Conservation (phyloP, 2,888 invertebrate genomes). For the Pammene aurita region DNA sequence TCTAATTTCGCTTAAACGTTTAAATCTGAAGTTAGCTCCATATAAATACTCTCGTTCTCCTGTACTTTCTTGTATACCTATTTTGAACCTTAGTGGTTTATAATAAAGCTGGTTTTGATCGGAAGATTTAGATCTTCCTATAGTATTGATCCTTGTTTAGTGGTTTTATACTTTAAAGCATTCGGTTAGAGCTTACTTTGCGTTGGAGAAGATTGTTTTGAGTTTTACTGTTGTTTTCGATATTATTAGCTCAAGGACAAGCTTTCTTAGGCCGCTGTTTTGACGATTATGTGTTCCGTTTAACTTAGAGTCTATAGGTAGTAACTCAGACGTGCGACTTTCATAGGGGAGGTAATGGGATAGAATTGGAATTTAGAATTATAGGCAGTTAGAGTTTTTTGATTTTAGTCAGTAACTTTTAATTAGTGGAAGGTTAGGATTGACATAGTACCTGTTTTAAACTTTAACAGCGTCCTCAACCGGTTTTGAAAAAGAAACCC, state of each 20-base stretch:
- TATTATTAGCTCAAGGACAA: slow-evolving; percentile 36
- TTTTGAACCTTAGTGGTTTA: slow-evolving; percentile 2
- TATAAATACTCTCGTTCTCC: slow-evolving; percentile 14
- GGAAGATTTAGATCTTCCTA: not conserved
- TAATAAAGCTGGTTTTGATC: not conserved
- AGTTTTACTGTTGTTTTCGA: slow-evolving; percentile 28
- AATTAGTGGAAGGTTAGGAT: too few species aligned
- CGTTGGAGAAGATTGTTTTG: not conserved
- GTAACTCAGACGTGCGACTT: too few species aligned
- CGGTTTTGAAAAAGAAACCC: too few species aligned
- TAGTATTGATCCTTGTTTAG: not conserved
- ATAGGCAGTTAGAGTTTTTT: too few species aligned
- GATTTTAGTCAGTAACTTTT: too few species aligned
- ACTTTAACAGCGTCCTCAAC: too few species aligned
- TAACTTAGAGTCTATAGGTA: not conserved
- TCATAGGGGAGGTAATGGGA: too few species aligned
- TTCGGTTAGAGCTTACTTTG: slow-evolving; percentile 8
- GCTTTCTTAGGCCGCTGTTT: slow-evolving; percentile 19
- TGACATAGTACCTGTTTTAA: too few species aligned
- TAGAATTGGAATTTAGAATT: too few species aligned
- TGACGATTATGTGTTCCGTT: not conserved
- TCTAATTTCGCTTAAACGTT: slow-evolving; percentile 3
- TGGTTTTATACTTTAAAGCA: slow-evolving; percentile 1
- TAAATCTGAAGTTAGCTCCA: slow-evolving; percentile 14
- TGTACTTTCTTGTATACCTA: not conserved